Conservation (phyloP, 2,113 vertebrate species). For the Psittacara wagleri region DNA sequence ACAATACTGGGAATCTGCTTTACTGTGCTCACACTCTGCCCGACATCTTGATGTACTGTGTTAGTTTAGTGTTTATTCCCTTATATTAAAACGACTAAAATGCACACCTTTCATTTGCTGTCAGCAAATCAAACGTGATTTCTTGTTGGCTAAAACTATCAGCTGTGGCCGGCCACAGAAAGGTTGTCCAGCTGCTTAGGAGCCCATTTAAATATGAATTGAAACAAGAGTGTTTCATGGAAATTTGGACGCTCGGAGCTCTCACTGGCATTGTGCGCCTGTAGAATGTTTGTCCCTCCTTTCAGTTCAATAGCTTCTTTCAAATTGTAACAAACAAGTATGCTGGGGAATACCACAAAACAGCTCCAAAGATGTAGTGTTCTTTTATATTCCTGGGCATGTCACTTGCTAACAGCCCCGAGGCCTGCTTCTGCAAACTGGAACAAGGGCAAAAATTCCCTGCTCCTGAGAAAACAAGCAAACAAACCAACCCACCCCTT, state of each 20-base stretch:
- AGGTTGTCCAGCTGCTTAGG: slow-evolving; percentile 59
- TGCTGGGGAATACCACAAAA: slow-evolving; percentile 57
- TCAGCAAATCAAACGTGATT: slow-evolving; percentile 15
- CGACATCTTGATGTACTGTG: background rate
- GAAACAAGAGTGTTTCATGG: slow-evolving; percentile 38
- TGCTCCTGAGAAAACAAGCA: background rate
- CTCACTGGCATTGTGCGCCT: slow-evolving; percentile 49
- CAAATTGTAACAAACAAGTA: slow-evolving; percentile 46
- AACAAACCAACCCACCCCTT: background rate
- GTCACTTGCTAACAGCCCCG: slow-evolving; percentile 54
- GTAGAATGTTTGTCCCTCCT: slow-evolving; percentile 65
- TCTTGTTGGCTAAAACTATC: slow-evolving; percentile 11
- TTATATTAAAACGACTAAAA: background rate
- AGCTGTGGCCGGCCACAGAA: slow-evolving; percentile 20
- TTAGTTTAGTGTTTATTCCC: background rate
- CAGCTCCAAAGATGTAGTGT: slow-evolving; percentile 55
- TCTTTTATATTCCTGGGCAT: slow-evolving; percentile 48
- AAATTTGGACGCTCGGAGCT: slow-evolving; percentile 53
- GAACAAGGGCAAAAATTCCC: slow-evolving; percentile 19
- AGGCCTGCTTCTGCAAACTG: slow-evolving; percentile 8
- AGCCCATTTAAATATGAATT: slow-evolving; percentile 67
- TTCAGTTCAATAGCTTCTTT: slow-evolving; percentile 68
- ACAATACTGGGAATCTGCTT: background rate
- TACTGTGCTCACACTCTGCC: background rate
- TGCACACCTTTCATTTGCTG: slow-evolving; percentile 17